phyloP scores from a whole-genome alignment of 2,888 invertebrate genomes.

The Caenorhabditis uteleia region DNA sequence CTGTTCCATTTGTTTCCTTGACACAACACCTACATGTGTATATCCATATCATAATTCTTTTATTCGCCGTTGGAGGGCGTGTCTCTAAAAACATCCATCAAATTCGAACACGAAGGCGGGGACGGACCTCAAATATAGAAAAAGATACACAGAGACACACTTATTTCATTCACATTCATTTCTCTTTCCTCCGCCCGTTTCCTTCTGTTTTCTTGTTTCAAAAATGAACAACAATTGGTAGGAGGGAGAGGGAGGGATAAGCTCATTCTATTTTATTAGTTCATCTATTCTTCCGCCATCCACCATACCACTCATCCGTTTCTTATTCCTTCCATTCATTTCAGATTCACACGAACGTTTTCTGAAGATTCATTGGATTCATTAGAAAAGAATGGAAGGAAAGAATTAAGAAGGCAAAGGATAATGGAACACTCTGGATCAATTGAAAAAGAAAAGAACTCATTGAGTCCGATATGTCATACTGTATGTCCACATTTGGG shows the following conservation, averaged over 20 bases:
- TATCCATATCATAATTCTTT: no score
- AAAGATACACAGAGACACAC: no score
- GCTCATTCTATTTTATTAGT: neutral
- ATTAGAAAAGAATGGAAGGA: constrained; percentile 47
- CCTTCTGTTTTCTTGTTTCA: constrained; percentile 14
- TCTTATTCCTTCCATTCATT: no score
- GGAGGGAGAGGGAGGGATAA: no score
- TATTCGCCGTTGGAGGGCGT: no score
- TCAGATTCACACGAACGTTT: constrained; percentile 56
- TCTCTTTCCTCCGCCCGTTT: no score
- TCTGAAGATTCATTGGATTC: constrained; percentile 55
- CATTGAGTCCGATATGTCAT: constrained; percentile 21
- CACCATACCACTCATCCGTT: no score
- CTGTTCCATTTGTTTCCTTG: constrained; percentile 12
- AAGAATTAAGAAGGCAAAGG: constrained; percentile 45
- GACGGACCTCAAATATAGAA: no score
- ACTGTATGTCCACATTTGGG: constrained; percentile 46
- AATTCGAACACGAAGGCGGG: no score
- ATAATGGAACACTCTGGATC: constrained; percentile 31
- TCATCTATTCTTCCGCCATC: neutral
- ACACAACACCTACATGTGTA: no score
- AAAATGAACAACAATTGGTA: constrained; percentile 3
- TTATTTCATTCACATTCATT: no score
- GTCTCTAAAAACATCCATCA: no score
- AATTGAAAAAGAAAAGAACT: constrained; percentile 19